Evolutionary conservation across 2,888 invertebrate species (phyloP).

Genomic region (Rhogogaster chlorosoma): DNA sequence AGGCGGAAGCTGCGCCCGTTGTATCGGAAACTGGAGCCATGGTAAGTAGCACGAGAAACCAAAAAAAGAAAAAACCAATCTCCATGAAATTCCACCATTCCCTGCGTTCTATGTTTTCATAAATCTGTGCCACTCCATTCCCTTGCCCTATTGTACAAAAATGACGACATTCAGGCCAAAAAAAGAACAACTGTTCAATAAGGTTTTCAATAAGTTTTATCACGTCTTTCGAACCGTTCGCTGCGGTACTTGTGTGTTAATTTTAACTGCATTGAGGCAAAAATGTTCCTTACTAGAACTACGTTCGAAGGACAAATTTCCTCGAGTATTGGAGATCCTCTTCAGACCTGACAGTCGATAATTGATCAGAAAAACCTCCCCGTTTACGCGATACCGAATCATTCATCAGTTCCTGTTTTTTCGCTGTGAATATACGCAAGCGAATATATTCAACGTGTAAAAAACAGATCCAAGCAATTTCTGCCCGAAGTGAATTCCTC

Average conservation of each 20-base stretch:
- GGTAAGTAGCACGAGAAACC: slow-evolving; percentile 65
- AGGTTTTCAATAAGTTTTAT: too few species aligned
- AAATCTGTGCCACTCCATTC: background rate
- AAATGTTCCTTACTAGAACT: background rate
- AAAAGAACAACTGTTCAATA: background rate
- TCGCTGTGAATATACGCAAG: background rate
- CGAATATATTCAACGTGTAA: background rate
- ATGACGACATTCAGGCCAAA: background rate
- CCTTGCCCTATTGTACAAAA: background rate
- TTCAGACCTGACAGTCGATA: background rate
- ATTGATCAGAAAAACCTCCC: background rate
- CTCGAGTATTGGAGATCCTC: background rate
- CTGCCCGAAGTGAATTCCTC: slow-evolving; percentile 11
- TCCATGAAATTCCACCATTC: background rate
- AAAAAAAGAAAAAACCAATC: background rate
- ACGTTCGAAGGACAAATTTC: background rate
- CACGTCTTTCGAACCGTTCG: too few species aligned
- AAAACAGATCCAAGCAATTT: background rate
- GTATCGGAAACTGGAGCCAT: slow-evolving; percentile 69
- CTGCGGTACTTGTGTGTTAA: too few species aligned
- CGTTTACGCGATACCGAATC: background rate
- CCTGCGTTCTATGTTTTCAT: background rate
- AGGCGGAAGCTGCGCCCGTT: slow-evolving; percentile 58
- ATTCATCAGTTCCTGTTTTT: background rate
- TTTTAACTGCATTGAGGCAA: too few species aligned